A percentile compares a stretch with the other conserved stretches of the same genome.
phyloP scores from a whole-genome alignment of 1,140 invertebrate genomes.

The Aphaenogaster floridana region DNA sequence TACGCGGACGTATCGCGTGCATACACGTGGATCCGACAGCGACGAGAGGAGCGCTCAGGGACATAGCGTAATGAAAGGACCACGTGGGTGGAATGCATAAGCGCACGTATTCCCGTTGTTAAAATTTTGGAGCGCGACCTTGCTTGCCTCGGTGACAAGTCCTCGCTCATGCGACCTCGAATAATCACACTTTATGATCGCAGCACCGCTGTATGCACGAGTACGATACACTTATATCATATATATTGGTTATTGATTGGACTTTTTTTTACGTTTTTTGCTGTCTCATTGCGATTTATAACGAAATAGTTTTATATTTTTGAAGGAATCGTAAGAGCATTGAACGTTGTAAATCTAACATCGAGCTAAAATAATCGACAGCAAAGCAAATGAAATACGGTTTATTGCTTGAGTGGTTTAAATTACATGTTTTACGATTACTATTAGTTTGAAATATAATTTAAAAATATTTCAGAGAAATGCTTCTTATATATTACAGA shows the following conservation, averaged over 20 bases:
- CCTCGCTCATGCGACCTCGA: not conserved
- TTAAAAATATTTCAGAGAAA: not conserved
- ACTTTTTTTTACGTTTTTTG: not conserved
- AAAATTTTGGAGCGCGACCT: conserved; percentile 16
- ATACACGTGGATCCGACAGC: conserved; percentile 58
- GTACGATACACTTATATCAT: not conserved
- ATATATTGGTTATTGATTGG: not conserved
- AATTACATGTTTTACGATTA: not conserved
- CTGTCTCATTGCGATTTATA: not conserved
- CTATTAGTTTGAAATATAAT: not conserved
- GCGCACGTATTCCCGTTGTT: not conserved
- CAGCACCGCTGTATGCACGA: not conserved
- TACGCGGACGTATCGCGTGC: conserved; percentile 51
- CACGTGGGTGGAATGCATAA: conserved; percentile 56
- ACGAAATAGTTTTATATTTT: not conserved
- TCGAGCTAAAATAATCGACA: not conserved
- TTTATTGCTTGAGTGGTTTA: not conserved
- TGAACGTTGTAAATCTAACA: not conserved
- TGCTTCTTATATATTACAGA: not conserved
- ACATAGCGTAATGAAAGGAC: conserved; percentile 43
- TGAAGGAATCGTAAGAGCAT: not conserved
- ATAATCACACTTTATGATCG: not conserved
- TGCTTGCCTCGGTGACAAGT: not conserved
- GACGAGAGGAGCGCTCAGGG: conserved; percentile 67
- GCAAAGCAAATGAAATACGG: not conserved